These are phyloP conservation scores for Pomatorhinus ruficollis DNA, from an alignment of 2,113 vertebrate genomes.

Conservation along the genomic window DNA sequence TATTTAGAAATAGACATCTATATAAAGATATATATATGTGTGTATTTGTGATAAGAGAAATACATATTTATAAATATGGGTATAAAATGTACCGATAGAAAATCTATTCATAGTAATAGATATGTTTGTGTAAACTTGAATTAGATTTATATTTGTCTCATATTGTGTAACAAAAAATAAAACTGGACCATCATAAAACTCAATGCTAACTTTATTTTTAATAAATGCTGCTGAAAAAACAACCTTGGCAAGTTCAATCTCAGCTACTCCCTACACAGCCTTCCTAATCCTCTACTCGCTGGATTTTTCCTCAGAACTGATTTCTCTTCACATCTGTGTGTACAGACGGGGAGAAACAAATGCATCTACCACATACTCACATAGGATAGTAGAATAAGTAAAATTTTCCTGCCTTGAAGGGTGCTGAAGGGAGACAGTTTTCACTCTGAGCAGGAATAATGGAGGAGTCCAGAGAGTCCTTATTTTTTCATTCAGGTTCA, in stretches of 20 bases:
- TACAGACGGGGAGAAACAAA: neutral
- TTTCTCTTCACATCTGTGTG: neutral
- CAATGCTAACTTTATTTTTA: neutral
- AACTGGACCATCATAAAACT: neutral
- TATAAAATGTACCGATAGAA: neutral
- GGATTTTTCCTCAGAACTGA: neutral
- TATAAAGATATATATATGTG: neutral
- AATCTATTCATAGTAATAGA: neutral
- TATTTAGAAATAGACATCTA: neutral
- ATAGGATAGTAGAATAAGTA: neutral
- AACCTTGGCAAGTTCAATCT: neutral
- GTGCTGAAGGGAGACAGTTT: neutral
- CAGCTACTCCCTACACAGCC: neutral
- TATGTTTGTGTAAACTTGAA: neutral
- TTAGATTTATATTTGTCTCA: neutral
- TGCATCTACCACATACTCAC: neutral
- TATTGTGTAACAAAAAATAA: neutral
- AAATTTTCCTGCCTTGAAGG: neutral
- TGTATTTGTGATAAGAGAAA: neutral
- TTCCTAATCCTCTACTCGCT: neutral
- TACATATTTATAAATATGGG: neutral
- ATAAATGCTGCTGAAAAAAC: neutral
- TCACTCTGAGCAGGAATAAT: neutral
- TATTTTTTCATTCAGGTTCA: neutral
- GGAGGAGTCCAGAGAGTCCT: neutral